Evolutionary conservation across 2,797 vertebrate genomes (phyloP).

Genomic region (Cottoperca gobio): DNA sequence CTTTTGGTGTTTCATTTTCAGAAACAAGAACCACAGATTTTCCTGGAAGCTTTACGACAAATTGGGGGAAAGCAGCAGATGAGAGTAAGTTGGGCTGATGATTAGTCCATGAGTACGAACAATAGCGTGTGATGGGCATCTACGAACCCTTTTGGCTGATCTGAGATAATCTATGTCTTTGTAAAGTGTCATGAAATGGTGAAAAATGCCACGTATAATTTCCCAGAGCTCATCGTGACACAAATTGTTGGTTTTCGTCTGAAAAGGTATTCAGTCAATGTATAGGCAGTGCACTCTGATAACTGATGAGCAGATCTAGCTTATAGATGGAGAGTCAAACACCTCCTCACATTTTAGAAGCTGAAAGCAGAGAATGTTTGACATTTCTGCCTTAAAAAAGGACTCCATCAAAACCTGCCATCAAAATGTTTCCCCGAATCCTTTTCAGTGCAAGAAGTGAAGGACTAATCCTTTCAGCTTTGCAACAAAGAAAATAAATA

Average conservation of each 20-base stretch:
- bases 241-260: neutral
- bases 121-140: neutral
- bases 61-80: neutral
- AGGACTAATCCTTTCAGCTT: neutral
- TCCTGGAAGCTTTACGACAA: neutral
- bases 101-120: neutral
- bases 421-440: neutral
- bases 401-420: too few species aligned
- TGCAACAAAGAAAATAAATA: neutral
- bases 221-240: too few species aligned
- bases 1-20: slow-evolving; percentile 12
- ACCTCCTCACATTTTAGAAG: neutral
- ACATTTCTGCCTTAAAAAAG: neutral
- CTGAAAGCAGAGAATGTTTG: neutral
- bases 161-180: neutral
- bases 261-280: neutral
- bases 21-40: neutral
- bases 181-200: neutral
- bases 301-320: neutral
- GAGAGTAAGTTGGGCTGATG: neutral
- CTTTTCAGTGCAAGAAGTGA: neutral
- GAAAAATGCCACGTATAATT: neutral
- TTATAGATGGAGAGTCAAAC: neutral
- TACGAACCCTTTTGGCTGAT: neutral
- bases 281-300: neutral